phyloP scores from a whole-genome alignment of 2,797 vertebrate species.

The Acestrorhynchus altus region DNA sequence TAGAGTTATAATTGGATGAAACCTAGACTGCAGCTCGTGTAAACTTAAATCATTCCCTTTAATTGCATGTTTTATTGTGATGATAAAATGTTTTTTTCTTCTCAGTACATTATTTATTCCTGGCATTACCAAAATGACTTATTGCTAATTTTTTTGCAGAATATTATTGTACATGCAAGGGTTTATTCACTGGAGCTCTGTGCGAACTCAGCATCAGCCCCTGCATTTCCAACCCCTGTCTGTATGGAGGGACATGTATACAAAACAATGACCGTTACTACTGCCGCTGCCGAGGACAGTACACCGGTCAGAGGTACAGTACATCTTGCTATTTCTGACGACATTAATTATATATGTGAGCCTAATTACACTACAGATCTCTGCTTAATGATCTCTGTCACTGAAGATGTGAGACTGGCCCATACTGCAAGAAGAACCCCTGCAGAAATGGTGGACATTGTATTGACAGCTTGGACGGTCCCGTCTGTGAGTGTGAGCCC shows the following conservation, averaged over 20 bases:
- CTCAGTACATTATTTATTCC: background rate
- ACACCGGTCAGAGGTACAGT: slow-evolving; percentile 82
- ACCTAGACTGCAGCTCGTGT: too few relatives aligned
- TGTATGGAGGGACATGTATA: slow-evolving; percentile 86
- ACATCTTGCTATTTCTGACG: background rate
- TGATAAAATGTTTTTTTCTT: too few relatives aligned
- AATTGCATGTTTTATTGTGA: too few relatives aligned
- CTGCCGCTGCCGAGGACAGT: slow-evolving; percentile 84
- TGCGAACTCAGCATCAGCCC: slow-evolving; percentile 81
- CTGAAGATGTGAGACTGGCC: slow-evolving; percentile 83
- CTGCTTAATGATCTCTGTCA: slow-evolving; percentile 12
- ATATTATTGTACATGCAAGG: slow-evolving; percentile 82
- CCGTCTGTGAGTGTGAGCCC: slow-evolving; percentile 85
- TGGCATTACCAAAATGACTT: background rate
- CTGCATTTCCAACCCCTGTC: slow-evolving; percentile 84
- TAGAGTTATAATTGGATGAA: too few relatives aligned
- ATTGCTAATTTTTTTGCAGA: slow-evolving; percentile 66
- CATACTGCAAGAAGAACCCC: slow-evolving; percentile 86
- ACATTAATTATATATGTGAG: background rate
- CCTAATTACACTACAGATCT: background rate
- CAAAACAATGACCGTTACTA: slow-evolving; percentile 78
- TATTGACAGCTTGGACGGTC: slow-evolving; percentile 87
- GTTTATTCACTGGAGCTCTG: slow-evolving; percentile 76
- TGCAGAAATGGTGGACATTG: slow-evolving; percentile 87
- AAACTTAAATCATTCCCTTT: too few relatives aligned